These are phyloP conservation scores for Cephus sareptanus DNA, from an alignment of 2,888 invertebrate genomes.

Conservation along the genomic window DNA sequence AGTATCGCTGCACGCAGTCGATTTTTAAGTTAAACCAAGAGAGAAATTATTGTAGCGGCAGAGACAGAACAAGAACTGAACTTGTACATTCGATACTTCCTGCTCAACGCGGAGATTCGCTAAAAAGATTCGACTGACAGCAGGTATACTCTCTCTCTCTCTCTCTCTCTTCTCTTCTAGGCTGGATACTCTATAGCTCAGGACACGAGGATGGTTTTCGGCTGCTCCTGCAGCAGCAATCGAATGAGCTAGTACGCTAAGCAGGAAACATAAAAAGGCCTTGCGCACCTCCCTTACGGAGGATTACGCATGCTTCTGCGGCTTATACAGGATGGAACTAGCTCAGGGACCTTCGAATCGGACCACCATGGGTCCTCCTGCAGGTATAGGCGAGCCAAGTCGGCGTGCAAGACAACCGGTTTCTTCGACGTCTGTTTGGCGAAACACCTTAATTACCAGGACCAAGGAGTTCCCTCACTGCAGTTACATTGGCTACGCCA, in stretches of 20 bases:
- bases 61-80: no score
- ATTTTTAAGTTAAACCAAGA: no score
- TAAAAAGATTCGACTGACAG: conserved; percentile 27
- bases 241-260: neutral
- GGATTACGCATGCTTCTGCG: conserved; percentile 31
- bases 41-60: no score
- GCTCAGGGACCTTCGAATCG: neutral
- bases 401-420: conserved; percentile 46
- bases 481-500: no score
- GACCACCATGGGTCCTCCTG: neutral
- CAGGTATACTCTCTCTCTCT: neutral
- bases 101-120: conserved; percentile 34
- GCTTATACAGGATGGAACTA: neutral
- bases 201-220: neutral
- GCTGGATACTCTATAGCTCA: neutral
- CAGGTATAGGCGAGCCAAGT: conserved; percentile 1
- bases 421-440: conserved; percentile 28
- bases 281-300: neutral
- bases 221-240: neutral
- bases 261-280: conserved; percentile 1
- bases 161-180: neutral
- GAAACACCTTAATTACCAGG: conserved; percentile 56
- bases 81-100: conserved; percentile 53
- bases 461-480: conserved; percentile 18
- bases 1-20: no score